A percentile compares a stretch with the other conserved stretches of the same genome.
Evolutionary conservation across 2,888 invertebrate species (phyloP).

Genomic region (Cosmia trapezina): DNA sequence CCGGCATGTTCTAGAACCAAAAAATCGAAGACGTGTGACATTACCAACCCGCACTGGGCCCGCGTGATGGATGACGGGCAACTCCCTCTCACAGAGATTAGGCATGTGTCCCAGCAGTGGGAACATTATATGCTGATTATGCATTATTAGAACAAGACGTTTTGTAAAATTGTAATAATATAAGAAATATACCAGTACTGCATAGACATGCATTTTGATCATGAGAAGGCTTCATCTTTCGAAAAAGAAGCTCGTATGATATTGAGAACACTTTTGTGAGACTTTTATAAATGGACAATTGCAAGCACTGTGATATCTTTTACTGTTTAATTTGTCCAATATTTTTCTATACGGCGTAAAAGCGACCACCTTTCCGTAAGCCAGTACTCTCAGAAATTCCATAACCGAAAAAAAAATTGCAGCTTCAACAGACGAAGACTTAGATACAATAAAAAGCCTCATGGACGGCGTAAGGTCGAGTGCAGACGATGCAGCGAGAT

Average conservation of each 20-base stretch:
- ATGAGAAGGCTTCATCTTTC: not conserved
- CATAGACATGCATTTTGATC: not conserved
- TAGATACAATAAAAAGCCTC: slow-evolving; percentile 93
- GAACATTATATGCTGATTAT: too few relatives aligned
- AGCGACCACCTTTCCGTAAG: not conserved
- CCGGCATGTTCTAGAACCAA: too few relatives aligned
- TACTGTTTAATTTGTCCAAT: not conserved
- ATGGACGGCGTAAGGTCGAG: slow-evolving; percentile 95
- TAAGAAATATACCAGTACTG: not conserved
- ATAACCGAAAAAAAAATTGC: not conserved
- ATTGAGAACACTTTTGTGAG: not conserved
- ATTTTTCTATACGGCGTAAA: not conserved
- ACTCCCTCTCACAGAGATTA: too few relatives aligned
- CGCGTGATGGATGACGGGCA: too few relatives aligned
- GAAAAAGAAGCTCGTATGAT: not conserved
- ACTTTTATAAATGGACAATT: not conserved
- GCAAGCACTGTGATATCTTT: not conserved
- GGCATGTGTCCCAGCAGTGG: too few relatives aligned
- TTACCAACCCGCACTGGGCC: too few relatives aligned
- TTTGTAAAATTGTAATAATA: too few relatives aligned
- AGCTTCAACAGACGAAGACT: slow-evolving; percentile 67
- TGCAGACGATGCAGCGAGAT: slow-evolving; percentile 92
- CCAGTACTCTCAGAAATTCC: not conserved
- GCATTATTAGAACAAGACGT: too few relatives aligned
- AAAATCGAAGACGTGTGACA: too few relatives aligned